Evolutionary conservation across 2,797 vertebrate species (phyloP).

Genomic region (Molossus alvarezi): DNA sequence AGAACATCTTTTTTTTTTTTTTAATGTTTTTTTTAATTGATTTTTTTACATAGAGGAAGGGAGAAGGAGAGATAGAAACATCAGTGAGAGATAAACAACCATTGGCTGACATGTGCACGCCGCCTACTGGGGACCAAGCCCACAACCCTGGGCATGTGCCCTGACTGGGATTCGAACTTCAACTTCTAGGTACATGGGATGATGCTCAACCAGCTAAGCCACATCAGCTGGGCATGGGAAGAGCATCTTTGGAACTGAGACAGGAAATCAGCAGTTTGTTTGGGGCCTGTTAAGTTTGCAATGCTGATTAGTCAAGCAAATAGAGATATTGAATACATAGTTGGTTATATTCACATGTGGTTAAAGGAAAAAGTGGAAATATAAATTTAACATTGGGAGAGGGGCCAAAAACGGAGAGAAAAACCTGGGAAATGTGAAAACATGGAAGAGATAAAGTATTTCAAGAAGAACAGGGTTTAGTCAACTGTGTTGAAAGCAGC

Average conservation of each 20-base stretch:
- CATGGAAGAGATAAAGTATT: background rate
- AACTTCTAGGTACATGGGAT: too few relatives aligned
- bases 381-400: background rate
- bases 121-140: too few relatives aligned
- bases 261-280: background rate
- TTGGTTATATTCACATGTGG: background rate
- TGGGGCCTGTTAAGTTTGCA: background rate
- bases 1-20: background rate
- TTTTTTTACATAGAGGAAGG: too few relatives aligned
- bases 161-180: too few relatives aligned
- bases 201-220: too few relatives aligned
- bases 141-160: too few relatives aligned
- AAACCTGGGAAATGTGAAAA: background rate
- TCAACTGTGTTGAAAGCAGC: background rate
- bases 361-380: background rate
- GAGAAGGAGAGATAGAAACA: too few relatives aligned
- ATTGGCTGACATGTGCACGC: too few relatives aligned
- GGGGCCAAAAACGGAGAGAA: background rate
- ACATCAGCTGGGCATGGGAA: background rate
- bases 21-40: too few relatives aligned
- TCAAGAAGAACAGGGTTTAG: background rate
- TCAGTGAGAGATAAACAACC: too few relatives aligned
- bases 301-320: background rate
- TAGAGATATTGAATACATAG: background rate
- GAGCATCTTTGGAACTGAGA: background rate